A percentile compares a stretch with the other conserved stretches of the same genome.
Conservation (phyloP, 2,888 invertebrate genomes). For the Thymelicus acteon region DNA sequence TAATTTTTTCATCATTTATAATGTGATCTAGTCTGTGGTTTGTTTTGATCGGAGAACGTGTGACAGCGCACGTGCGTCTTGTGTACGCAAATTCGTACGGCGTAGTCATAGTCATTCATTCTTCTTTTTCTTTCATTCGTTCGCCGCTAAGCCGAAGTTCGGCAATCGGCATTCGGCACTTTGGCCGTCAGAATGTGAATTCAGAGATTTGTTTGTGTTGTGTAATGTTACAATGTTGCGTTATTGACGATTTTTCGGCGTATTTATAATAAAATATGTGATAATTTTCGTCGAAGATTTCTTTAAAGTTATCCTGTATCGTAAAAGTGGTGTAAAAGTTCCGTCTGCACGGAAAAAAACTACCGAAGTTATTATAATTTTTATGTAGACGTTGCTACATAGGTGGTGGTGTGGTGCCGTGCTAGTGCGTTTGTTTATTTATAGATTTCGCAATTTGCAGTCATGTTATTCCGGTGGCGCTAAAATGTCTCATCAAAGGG, state of each 20-base stretch:
- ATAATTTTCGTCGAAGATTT: slow-evolving; percentile 3
- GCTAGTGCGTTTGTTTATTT: slow-evolving; percentile 80
- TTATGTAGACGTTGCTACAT: slow-evolving; percentile 50
- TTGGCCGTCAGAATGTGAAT: too few relatives aligned
- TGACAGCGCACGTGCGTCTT: slow-evolving; percentile 21
- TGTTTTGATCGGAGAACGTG: slow-evolving; percentile 6
- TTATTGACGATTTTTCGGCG: not conserved
- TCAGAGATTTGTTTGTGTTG: not conserved
- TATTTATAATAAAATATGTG: not conserved
- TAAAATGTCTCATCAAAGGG: slow-evolving; percentile 91
- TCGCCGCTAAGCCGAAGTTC: not conserved
- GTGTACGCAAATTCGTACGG: too few relatives aligned
- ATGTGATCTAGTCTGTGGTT: too few relatives aligned
- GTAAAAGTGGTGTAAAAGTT: slow-evolving; percentile 7
- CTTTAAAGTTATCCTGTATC: not conserved
- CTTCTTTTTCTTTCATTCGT: slow-evolving; percentile 2
- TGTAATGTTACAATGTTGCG: not conserved
- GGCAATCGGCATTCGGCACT: not conserved
- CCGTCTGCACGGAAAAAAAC: not conserved
- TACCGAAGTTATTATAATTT: slow-evolving; percentile 10
- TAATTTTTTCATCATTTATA: too few relatives aligned
- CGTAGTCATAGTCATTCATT: not conserved
- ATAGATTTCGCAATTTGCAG: slow-evolving; percentile 81
- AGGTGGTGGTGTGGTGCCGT: slow-evolving; percentile 60
- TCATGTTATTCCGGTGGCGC: slow-evolving; percentile 77